Evolutionary conservation across 2,113 vertebrate species (phyloP).

Genomic region (Aplodontia rufa): DNA sequence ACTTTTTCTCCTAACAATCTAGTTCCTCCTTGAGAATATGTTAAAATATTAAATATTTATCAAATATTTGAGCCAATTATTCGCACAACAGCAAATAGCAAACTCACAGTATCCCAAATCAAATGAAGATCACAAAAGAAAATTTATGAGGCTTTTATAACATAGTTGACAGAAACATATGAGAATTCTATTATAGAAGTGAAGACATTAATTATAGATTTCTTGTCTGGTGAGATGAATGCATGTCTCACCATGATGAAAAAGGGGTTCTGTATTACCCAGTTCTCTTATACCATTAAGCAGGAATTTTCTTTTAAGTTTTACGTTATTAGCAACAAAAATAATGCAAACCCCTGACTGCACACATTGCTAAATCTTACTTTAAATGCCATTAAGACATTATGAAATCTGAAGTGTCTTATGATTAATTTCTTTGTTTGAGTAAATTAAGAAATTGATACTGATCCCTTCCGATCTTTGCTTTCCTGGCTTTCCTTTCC

Average conservation of each 20-base stretch:
- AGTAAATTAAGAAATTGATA: slow-evolving; percentile 38
- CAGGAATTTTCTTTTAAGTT: slow-evolving; percentile 2
- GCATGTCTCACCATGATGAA: slow-evolving; percentile 43
- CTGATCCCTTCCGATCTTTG: not conserved
- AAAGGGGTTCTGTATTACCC: not conserved
- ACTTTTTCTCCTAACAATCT: not conserved
- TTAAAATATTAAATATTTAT: slow-evolving; percentile 33
- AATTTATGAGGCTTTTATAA: not conserved
- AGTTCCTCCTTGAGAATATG: not conserved
- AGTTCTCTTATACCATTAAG: slow-evolving; percentile 11
- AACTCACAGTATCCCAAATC: slow-evolving; percentile 4
- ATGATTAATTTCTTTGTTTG: slow-evolving; percentile 35
- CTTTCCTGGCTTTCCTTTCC: not conserved
- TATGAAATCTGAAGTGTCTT: slow-evolving; percentile 47
- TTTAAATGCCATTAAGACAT: slow-evolving; percentile 50
- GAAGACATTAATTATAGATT: slow-evolving; percentile 76
- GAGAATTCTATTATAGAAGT: slow-evolving; percentile 59
- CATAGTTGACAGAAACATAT: slow-evolving; percentile 44
- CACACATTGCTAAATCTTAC: slow-evolving; percentile 16
- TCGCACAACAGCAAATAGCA: not conserved
- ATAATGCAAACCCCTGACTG: not conserved
- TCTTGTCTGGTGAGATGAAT: slow-evolving; percentile 72
- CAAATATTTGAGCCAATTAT: not conserved
- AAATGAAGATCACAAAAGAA: not conserved
- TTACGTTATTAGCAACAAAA: slow-evolving; percentile 59